phyloP scores from a whole-genome alignment of 1,140 invertebrate species.

The Scaptomyza hsui region DNA sequence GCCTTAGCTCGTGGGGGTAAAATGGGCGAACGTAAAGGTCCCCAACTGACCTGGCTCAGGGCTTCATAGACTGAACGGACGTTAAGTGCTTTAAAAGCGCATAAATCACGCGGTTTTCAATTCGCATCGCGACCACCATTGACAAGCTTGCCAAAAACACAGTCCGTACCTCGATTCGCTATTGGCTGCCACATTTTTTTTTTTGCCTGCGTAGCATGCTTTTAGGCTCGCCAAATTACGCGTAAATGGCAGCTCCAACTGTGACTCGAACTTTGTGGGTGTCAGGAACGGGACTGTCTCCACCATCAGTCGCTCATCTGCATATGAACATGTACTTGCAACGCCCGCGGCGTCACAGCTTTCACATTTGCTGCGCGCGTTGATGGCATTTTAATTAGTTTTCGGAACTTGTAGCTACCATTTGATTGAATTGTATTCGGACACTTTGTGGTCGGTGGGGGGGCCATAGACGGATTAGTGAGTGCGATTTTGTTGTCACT shows the following conservation, averaged over 20 bases:
- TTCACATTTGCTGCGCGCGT: conserved; percentile 38
- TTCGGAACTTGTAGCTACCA: conserved; percentile 77
- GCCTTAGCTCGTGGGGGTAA: conserved; percentile 13
- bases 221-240: conserved; percentile 76
- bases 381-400: conserved; percentile 82
- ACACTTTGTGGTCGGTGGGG: not conserved
- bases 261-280: conserved; percentile 23
- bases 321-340: conserved; percentile 31
- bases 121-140: conserved; percentile 56
- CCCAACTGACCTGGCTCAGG: conserved; percentile 42
- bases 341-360: conserved; percentile 50
- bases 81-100: conserved; percentile 81
- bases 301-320: too few species aligned
- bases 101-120: conserved; percentile 78
- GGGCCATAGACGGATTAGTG: conserved; percentile 8
- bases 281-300: conserved; percentile 2
- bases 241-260: conserved; percentile 75
- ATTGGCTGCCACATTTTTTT: conserved; percentile 10
- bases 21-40: conserved; percentile 7
- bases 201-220: conserved; percentile 25
- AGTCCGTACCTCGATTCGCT: conserved; percentile 6
- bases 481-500: conserved; percentile 5
- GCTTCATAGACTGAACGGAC: conserved; percentile 75
- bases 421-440: conserved; percentile 75
- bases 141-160: conserved; percentile 66